phyloP scores from a whole-genome alignment of 2,113 vertebrate species.

The Pluvianellus socialis region DNA sequence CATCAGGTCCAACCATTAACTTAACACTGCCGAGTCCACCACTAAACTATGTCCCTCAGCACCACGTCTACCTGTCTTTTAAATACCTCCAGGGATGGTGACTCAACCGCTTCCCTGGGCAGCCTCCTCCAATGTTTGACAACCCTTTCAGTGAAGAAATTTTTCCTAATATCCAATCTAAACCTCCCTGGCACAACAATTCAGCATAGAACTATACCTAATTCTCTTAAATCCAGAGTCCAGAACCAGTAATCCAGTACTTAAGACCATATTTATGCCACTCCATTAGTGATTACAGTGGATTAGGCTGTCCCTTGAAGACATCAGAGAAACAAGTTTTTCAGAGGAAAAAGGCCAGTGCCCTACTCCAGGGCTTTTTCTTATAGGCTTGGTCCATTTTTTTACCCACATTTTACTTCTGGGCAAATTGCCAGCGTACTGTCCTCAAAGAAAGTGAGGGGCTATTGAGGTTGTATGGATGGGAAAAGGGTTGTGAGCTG shows the following conservation, averaged over 20 bases:
- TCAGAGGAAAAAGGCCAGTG: not conserved
- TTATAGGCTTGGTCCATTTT: not conserved
- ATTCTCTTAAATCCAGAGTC: not conserved
- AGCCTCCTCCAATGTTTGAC: not conserved
- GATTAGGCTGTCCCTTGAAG: not conserved
- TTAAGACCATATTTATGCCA: not conserved
- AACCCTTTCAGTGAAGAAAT: not conserved
- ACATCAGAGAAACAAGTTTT: not conserved
- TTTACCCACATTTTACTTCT: not conserved
- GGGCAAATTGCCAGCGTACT: not conserved
- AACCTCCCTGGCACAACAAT: not conserved
- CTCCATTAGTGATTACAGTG: fast-evolving
- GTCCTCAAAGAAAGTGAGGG: not conserved
- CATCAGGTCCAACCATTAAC: not conserved
- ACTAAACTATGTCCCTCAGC: not conserved
- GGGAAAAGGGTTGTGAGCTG: not conserved
- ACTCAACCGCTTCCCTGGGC: not conserved
- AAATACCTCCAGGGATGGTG: not conserved
- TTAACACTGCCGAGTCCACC: not conserved
- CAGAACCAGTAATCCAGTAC: not conserved
- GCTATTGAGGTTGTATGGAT: not conserved
- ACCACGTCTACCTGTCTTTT: not conserved
- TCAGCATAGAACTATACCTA: not conserved
- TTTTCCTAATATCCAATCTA: not conserved
- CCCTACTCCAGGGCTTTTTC: not conserved